Conservation (phyloP, 2,888 invertebrate species). For the Cremastinae sp. region DNA sequence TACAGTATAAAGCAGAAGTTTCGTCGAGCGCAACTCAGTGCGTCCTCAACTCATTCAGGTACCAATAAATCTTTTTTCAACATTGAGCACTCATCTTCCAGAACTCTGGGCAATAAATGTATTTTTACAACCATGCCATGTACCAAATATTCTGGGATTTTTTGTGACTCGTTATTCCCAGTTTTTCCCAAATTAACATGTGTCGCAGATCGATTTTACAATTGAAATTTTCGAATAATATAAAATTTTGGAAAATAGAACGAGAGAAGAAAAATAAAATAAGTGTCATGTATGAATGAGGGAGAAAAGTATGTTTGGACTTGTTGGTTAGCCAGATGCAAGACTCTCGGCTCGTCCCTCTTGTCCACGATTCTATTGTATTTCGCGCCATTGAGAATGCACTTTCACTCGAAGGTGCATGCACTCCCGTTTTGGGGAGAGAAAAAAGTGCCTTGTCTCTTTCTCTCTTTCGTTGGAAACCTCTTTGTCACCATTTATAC, state of each 20-base stretch:
- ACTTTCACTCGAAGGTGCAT: constrained; percentile 48
- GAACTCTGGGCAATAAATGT: too few species aligned
- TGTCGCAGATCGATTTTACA: too few species aligned
- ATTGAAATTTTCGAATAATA: too few species aligned
- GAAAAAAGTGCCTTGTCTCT: too few species aligned
- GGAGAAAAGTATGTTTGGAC: constrained; percentile 74
- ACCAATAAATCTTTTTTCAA: too few species aligned
- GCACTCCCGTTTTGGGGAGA: neutral
- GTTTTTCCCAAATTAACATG: too few species aligned
- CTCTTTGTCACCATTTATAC: constrained; percentile 21
- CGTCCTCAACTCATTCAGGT: too few species aligned
- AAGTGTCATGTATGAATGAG: constrained; percentile 65
- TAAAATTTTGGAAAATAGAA: constrained; percentile 4
- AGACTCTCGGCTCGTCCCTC: constrained; percentile 41
- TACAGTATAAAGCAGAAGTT: constrained; percentile 17
- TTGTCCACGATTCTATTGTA: constrained; percentile 40
- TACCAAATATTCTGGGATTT: too few species aligned
- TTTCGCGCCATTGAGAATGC: constrained; percentile 29
- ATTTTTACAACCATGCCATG: too few species aligned
- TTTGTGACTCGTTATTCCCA: too few species aligned
- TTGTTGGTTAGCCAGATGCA: constrained; percentile 72
- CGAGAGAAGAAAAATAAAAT: constrained; percentile 12
- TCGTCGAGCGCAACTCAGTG: constrained; percentile 41
- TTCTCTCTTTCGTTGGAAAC: constrained; percentile 35
- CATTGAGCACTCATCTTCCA: too few species aligned